Evolutionary conservation across 2,888 invertebrate species (phyloP).

Genomic region (Cataglyphis altisquamis): DNA sequence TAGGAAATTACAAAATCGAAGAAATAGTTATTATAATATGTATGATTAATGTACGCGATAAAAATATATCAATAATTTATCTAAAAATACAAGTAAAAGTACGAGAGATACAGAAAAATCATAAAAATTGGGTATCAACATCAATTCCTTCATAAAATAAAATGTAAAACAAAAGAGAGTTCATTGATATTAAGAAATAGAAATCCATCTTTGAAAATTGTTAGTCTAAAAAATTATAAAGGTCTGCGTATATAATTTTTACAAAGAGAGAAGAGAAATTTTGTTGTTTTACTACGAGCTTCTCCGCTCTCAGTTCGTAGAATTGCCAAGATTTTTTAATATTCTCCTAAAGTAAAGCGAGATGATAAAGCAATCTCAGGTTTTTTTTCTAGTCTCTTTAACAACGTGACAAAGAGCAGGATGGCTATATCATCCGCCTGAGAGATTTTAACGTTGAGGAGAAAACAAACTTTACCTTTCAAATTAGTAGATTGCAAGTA

Average conservation of each 20-base stretch:
- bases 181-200: not conserved
- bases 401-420: constrained; percentile 13
- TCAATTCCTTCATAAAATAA: not conserved
- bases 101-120: not conserved
- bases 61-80: constrained; percentile 18
- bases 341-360: not conserved
- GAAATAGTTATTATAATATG: not conserved
- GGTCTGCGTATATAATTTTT: not conserved
- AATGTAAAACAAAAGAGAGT: not conserved
- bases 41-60: not conserved
- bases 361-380: not conserved
- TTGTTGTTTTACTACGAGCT: not conserved
- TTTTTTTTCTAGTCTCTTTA: constrained; percentile 15
- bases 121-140: not conserved
- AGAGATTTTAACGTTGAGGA: not conserved
- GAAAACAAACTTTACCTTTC: not conserved
- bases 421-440: not conserved
- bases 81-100: not conserved
- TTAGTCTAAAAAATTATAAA: constrained; percentile 7
- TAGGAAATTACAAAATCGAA: not conserved
- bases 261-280: not conserved
- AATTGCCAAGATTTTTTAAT: constrained; percentile 31
- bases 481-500: constrained; percentile 7
- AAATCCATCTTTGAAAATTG: constrained; percentile 21
- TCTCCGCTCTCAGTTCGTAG: not conserved